These are phyloP conservation scores for Tenthredo mesomela DNA, from an alignment of 2,888 invertebrate species.

Conservation along the genomic window DNA sequence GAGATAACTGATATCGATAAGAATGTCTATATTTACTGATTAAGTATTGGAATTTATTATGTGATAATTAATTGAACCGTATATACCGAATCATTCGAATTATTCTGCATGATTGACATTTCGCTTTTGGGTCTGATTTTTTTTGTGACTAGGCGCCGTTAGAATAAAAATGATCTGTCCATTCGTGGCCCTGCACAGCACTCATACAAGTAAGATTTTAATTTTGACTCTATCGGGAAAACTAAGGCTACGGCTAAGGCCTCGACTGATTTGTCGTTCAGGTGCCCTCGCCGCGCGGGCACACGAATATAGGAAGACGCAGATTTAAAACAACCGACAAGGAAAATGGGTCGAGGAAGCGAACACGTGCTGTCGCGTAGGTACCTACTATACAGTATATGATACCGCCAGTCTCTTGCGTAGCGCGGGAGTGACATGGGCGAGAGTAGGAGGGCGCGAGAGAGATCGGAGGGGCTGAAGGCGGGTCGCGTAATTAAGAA, in stretches of 20 bases:
- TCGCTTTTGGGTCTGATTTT: neutral
- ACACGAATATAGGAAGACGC: neutral
- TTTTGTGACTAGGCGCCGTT: neutral
- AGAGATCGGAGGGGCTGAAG: constrained; percentile 48
- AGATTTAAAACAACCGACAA: constrained; percentile 1
- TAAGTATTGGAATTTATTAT: neutral
- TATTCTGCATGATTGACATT: neutral
- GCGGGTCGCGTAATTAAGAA: constrained; percentile 58
- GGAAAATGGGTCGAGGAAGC: constrained; percentile 44
- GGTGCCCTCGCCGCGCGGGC: neutral
- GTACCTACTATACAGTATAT: neutral
- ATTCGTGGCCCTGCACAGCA: neutral
- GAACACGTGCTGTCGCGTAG: constrained; percentile 48
- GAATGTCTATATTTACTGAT: constrained; percentile 1
- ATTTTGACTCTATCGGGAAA: neutral
- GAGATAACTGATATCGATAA: constrained; percentile 22
- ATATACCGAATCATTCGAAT: neutral
- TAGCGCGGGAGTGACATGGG: constrained; percentile 14
- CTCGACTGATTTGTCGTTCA: neutral
- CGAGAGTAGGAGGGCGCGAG: constrained; percentile 18
- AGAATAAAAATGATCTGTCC: neutral
- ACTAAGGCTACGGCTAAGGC: neutral
- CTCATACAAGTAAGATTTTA: neutral
- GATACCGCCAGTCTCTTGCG: constrained; percentile 22
- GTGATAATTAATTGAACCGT: constrained; percentile 10